These are phyloP conservation scores for Aricia agestis DNA, from an alignment of 1,140 invertebrate genomes.

Conservation along the genomic window DNA sequence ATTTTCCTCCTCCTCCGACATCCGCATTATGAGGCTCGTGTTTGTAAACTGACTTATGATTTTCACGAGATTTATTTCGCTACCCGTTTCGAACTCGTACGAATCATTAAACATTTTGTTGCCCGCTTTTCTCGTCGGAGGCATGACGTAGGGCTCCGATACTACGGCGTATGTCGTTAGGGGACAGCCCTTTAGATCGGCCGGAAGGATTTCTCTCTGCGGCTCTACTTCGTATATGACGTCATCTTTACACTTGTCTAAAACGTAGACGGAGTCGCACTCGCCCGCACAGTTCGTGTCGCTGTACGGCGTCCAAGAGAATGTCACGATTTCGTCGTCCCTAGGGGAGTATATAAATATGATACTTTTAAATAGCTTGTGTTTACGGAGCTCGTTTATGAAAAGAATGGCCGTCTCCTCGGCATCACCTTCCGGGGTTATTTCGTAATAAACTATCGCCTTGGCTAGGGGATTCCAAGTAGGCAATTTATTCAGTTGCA, in stretches of 20 bases:
- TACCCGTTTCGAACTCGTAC: conserved; percentile 65
- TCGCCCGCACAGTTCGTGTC: conserved; percentile 62
- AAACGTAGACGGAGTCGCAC: conserved; percentile 61
- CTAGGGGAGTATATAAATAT: conserved; percentile 57
- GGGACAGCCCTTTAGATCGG: conserved; percentile 65
- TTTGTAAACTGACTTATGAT: conserved; percentile 68
- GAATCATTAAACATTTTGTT: conserved; percentile 51
- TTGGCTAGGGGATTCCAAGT: conserved; percentile 75
- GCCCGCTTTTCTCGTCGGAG: conserved; percentile 47
- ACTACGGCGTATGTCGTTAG: conserved; percentile 64
- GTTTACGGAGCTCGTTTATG: conserved; percentile 58
- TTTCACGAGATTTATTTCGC: conserved; percentile 69
- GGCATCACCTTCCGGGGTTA: conserved; percentile 42
- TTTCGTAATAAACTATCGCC: conserved; percentile 63
- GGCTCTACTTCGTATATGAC: conserved; percentile 47
- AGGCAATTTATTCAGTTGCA: conserved; percentile 65
- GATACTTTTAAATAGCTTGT: conserved; percentile 64
- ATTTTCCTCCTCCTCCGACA: conserved; percentile 59
- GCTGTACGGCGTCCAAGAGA: conserved; percentile 68
- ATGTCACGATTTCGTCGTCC: conserved; percentile 55
- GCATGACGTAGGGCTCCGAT: conserved; percentile 71
- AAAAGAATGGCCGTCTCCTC: conserved; percentile 53
- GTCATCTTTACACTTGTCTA: conserved; percentile 65
- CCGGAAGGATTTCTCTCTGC: conserved; percentile 57
- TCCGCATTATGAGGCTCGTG: conserved; percentile 60